Conservation (phyloP, 2,797 vertebrate genomes). For the Cyprinodon diabolis region DNA sequence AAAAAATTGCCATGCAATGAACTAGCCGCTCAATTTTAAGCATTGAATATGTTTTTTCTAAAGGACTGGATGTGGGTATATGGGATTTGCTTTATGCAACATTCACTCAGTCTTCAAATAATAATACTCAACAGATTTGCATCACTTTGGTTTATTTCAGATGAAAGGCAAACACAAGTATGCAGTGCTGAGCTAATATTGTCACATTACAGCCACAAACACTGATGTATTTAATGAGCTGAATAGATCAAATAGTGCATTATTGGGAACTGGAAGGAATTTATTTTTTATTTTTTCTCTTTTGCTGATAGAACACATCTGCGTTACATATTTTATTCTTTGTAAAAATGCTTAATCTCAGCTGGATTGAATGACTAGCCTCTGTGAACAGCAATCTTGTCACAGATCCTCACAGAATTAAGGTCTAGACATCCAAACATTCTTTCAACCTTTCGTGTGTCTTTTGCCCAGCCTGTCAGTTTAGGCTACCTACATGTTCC, state of each 20-base stretch:
- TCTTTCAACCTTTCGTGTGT: too few relatives aligned
- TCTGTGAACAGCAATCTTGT: background rate
- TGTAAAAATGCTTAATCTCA: too few relatives aligned
- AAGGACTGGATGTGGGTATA: background rate
- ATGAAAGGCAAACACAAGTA: background rate
- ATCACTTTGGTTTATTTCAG: background rate
- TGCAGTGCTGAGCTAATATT: background rate
- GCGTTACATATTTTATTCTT: too few relatives aligned
- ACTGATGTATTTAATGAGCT: background rate
- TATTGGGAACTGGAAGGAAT: background rate
- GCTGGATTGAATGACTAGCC: too few relatives aligned
- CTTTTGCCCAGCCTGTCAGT: too few relatives aligned
- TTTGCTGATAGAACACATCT: too few relatives aligned
- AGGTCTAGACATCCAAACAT: background rate
- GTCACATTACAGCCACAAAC: background rate
- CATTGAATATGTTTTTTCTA: conserved; percentile 29
- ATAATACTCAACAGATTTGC: background rate
- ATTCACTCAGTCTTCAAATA: background rate
- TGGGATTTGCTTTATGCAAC: conserved; percentile 3
- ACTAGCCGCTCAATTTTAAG: conserved; percentile 40
- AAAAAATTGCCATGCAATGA: conserved; percentile 17
- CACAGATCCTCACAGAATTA: background rate
- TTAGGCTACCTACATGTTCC: too few relatives aligned
- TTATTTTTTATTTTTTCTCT: too few relatives aligned
- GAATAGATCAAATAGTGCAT: background rate